Percentiles rank a stretch among this genome's conserved stretches.
Evolutionary conservation across 1,140 invertebrate genomes (phyloP).

Genomic region (Tetranychus cinnabarinus): DNA sequence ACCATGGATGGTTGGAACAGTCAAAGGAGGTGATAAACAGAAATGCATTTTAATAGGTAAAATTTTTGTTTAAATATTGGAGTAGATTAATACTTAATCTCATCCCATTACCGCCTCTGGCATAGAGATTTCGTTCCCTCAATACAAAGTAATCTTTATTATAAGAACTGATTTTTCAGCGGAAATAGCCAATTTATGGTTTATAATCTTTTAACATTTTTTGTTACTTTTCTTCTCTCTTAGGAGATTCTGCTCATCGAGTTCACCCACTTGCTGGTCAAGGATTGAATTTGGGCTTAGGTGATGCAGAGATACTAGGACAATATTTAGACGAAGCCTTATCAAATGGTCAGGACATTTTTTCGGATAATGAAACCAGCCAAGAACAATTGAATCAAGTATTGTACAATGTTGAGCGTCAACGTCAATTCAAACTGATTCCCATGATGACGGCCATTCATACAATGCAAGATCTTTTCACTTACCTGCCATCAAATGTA

Average conservation of each 20-base stretch:
- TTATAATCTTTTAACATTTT: background rate
- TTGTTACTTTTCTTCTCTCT: background rate
- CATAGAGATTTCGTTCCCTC: too few relatives aligned
- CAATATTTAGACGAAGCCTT: constrained; percentile 39
- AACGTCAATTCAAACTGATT: constrained; percentile 6
- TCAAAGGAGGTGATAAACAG: constrained; percentile 11
- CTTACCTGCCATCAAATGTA: background rate
- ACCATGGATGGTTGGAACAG: constrained; percentile 1
- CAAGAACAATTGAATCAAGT: background rate
- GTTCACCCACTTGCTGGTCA: constrained; percentile 90
- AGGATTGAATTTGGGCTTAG: constrained; percentile 90
- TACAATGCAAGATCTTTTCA: constrained; percentile 7
- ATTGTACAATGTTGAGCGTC: constrained; percentile 4
- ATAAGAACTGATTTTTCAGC: too few relatives aligned
- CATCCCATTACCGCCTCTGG: too few relatives aligned
- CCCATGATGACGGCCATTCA: constrained; percentile 9
- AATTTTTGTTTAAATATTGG: background rate
- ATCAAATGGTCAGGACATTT: constrained; percentile 37
- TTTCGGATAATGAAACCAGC: background rate
- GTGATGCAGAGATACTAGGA: constrained; percentile 53
- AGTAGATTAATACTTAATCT: too few relatives aligned
- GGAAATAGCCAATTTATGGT: too few relatives aligned
- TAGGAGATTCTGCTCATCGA: constrained; percentile 68
- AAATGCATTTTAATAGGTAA: constrained; percentile 7
- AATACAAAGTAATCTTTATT: too few relatives aligned